phyloP scores from a whole-genome alignment of 2,888 invertebrate genomes.

The Parnassius apollo region DNA sequence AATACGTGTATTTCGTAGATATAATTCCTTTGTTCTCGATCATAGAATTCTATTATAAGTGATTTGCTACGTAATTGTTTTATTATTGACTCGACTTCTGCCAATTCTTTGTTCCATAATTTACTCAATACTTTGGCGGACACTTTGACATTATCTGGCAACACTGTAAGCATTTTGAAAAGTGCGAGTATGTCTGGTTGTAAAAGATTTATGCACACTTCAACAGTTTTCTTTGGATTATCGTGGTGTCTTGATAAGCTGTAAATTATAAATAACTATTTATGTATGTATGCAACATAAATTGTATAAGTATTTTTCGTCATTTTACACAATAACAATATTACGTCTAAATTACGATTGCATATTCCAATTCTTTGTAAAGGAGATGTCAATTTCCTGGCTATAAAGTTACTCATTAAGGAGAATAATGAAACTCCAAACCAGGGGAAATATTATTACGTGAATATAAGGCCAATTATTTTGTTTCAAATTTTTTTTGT shows the following conservation, averaged over 20 bases:
- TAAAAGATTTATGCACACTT: conserved; percentile 83
- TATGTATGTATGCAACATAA: no score
- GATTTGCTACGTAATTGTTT: conserved; percentile 84
- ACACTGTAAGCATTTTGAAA: conserved; percentile 84
- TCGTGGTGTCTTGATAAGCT: conserved; percentile 55
- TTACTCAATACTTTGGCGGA: conserved; percentile 77
- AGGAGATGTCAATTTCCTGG: no score
- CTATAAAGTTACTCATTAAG: no score
- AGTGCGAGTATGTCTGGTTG: conserved; percentile 64
- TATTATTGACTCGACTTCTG: conserved; percentile 83
- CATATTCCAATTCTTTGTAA: no score
- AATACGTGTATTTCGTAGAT: conserved; percentile 87
- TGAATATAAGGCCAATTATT: no score
- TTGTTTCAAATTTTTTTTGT: no score
- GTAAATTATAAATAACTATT: conserved; percentile 31
- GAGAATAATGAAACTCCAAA: no score
- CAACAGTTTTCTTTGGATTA: conserved; percentile 76
- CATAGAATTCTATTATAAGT: conserved; percentile 83
- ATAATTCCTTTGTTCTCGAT: conserved; percentile 80
- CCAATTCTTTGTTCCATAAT: conserved; percentile 58
- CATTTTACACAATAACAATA: no score
- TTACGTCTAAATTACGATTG: no score
- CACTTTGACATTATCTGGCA: conserved; percentile 86
- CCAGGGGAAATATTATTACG: no score
- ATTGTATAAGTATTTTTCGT: no score